Conservation (phyloP, 2,797 vertebrate species). For the Lindbergichthys nudifrons region DNA sequence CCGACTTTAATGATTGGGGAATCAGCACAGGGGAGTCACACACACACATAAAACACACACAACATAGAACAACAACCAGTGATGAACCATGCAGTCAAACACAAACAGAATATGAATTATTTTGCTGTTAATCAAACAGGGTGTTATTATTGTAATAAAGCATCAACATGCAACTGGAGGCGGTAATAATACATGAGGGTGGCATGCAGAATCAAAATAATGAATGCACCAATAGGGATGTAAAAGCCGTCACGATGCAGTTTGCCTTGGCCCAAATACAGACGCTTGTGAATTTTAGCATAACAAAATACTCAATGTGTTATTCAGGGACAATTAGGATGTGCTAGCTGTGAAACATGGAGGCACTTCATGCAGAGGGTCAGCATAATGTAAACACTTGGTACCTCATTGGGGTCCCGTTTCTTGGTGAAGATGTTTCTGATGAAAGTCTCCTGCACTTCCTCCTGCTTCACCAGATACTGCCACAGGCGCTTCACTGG, state of each 20-base stretch:
- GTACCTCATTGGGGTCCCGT: constrained; percentile 89
- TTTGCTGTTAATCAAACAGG: constrained; percentile 69
- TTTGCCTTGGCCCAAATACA: constrained; percentile 41
- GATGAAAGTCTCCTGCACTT: constrained; percentile 97
- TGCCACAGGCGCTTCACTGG: constrained; percentile 97
- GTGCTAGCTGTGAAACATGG: constrained; percentile 17
- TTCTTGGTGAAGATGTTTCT: constrained; percentile 96
- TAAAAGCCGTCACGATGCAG: constrained; percentile 45
- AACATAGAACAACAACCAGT: constrained; percentile 76
- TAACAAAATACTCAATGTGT: constrained; percentile 51
- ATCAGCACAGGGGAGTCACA: constrained; percentile 66
- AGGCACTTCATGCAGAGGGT: constrained; percentile 45
- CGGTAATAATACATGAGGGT: constrained; percentile 37
- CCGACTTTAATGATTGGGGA: constrained; percentile 87
- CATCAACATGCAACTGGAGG: constrained; percentile 54
- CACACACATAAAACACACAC: constrained; percentile 52
- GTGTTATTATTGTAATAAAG: constrained; percentile 61
- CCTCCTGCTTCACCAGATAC: constrained; percentile 95
- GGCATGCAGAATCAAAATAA: constrained; percentile 54
- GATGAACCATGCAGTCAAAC: constrained; percentile 79
- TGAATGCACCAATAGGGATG: constrained; percentile 27
- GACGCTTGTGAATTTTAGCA: constrained; percentile 25
- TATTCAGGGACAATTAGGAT: constrained; percentile 48
- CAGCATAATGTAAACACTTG: constrained; percentile 15
- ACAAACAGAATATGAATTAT: constrained; percentile 66